Evolutionary conservation across 2,797 vertebrate genomes (phyloP).

Genomic region (Xyrichtys novacula): DNA sequence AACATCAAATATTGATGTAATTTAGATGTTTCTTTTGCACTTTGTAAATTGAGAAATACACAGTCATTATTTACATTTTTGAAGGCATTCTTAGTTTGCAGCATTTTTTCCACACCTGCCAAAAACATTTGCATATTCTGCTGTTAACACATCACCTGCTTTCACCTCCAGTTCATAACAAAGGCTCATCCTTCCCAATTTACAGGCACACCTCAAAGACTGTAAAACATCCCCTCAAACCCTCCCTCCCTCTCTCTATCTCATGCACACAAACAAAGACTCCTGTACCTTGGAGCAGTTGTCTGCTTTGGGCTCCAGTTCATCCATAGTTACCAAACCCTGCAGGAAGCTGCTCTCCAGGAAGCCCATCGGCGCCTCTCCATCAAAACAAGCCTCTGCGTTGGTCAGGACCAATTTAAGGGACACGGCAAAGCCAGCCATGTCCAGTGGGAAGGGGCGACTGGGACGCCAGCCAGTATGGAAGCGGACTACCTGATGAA

Average conservation of each 20-base stretch:
- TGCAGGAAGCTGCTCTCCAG: slow-evolving; percentile 93
- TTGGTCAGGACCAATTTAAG: slow-evolving; percentile 87
- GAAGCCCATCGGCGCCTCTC: slow-evolving; percentile 90
- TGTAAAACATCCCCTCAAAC: no score
- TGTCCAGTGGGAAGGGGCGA: slow-evolving; percentile 93
- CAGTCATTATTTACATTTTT: no score
- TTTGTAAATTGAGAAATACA: no score
- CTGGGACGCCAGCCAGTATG: slow-evolving; percentile 93
- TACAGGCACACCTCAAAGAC: no score
- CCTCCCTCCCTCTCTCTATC: not conserved
- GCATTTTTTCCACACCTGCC: no score
- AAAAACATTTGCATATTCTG: no score
- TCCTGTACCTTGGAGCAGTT: slow-evolving; percentile 89
- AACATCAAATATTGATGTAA: no score
- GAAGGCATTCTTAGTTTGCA: no score
- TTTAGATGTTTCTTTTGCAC: no score
- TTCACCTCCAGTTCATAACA: no score
- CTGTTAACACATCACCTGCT: no score
- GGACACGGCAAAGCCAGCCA: slow-evolving; percentile 93
- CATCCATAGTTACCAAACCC: slow-evolving; percentile 89
- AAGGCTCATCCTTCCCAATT: no score
- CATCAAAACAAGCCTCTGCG: slow-evolving; percentile 87
- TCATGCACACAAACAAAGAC: not conserved
- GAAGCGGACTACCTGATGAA: slow-evolving; percentile 87
- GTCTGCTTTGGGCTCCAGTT: slow-evolving; percentile 92